These are phyloP conservation scores for Zosterops lateralis DNA, from an alignment of 2,113 vertebrate species.

Conservation along the genomic window DNA sequence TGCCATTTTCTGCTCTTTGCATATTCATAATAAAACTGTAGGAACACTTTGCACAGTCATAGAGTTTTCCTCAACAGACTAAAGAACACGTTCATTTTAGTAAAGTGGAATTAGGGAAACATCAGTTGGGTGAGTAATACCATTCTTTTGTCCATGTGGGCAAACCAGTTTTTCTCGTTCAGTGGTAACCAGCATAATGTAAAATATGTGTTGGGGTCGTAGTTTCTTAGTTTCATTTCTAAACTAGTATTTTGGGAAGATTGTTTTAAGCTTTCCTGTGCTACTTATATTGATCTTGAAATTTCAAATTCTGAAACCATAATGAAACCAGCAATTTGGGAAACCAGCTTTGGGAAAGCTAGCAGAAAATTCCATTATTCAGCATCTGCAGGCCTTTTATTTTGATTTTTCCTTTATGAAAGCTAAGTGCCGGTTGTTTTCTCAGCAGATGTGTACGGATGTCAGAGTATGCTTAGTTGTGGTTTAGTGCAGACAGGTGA, in stretches of 20 bases:
- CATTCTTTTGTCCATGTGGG: not conserved
- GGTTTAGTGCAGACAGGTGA: not conserved
- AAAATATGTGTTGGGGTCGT: not conserved
- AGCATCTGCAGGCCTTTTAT: not conserved
- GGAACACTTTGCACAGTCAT: not conserved
- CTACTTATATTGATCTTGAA: not conserved
- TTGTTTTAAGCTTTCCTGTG: not conserved
- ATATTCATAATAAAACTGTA: not conserved
- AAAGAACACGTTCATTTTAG: not conserved
- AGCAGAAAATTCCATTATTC: not conserved
- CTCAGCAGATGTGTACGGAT: not conserved
- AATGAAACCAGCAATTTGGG: not conserved
- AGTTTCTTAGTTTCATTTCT: not conserved
- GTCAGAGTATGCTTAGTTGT: not conserved
- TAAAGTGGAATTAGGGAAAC: not conserved
- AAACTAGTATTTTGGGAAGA: not conserved
- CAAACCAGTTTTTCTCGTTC: constrained; percentile 46
- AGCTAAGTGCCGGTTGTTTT: not conserved
- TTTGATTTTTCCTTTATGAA: not conserved
- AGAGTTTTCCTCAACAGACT: not conserved
- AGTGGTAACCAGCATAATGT: not conserved
- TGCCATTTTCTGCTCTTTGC: not conserved
- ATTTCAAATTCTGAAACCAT: not conserved
- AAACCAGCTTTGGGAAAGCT: not conserved
- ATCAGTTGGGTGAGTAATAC: not conserved